A percentile compares a stretch with the other conserved stretches of the same genome.
Conservation (phyloP, 2,888 invertebrate species). For the Koerneria pararmatus region DNA sequence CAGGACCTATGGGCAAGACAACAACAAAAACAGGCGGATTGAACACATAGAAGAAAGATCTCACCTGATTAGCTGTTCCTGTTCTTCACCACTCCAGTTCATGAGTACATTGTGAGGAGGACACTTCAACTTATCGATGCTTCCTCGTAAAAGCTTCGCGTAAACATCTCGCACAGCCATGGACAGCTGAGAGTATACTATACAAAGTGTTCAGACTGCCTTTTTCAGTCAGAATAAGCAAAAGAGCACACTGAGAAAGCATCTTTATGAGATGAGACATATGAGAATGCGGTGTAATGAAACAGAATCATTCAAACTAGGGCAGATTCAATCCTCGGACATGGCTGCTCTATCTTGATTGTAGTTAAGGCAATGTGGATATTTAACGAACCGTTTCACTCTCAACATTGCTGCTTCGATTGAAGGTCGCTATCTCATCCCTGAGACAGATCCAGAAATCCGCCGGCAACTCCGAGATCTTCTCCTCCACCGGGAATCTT, state of each 20-base stretch:
- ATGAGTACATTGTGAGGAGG: slow-evolving; percentile 20
- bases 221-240: neutral
- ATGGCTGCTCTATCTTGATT: neutral
- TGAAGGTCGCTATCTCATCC: slow-evolving; percentile 27
- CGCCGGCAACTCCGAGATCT: slow-evolving; percentile 43
- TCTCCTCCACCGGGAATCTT: slow-evolving; percentile 31
- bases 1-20: too few relatives aligned
- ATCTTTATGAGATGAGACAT: too few relatives aligned
- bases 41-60: neutral
- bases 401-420: neutral
- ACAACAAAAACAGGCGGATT: too few relatives aligned
- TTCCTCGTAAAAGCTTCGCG: slow-evolving; percentile 25
- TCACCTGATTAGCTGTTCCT: slow-evolving; percentile 32
- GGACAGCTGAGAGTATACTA: slow-evolving; percentile 21
- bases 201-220: neutral
- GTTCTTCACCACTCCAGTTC: slow-evolving; percentile 29
- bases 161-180: slow-evolving; percentile 25
- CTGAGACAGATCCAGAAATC: slow-evolving; percentile 39
- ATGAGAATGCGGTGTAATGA: too few relatives aligned
- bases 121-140: slow-evolving; percentile 32
- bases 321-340: too few relatives aligned
- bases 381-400: neutral
- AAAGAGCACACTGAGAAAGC: neutral
- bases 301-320: too few relatives aligned
- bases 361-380: neutral